phyloP scores from a whole-genome alignment of 2,888 invertebrate species.

The Lycophotia porphyrea region DNA sequence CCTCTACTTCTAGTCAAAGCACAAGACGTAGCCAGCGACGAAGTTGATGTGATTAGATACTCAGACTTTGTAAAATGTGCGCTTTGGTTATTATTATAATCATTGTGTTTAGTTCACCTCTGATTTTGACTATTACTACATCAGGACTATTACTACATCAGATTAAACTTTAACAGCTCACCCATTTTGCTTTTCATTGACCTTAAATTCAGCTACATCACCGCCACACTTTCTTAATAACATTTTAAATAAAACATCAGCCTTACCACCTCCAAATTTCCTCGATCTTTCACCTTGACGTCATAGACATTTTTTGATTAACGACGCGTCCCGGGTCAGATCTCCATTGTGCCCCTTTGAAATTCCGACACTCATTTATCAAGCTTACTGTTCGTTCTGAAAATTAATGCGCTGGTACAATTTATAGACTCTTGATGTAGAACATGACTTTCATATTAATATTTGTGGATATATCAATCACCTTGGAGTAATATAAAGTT shows the following conservation, averaged over 20 bases:
- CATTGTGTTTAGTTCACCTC: neutral
- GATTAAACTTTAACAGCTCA: neutral
- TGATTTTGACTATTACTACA: too few species aligned
- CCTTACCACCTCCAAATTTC: slow-evolving; percentile 63
- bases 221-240: slow-evolving; percentile 17
- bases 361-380: slow-evolving; percentile 88
- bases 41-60: neutral
- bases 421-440: slow-evolving; percentile 69
- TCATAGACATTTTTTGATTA: slow-evolving; percentile 87
- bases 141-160: neutral
- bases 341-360: slow-evolving; percentile 87
- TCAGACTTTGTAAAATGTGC: neutral
- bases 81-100: neutral
- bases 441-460: slow-evolving; percentile 53
- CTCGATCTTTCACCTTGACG: slow-evolving; percentile 78
- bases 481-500: slow-evolving; percentile 8
- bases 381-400: slow-evolving; percentile 87
- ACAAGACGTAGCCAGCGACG: neutral
- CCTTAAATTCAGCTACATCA: slow-evolving; percentile 18
- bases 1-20: neutral
- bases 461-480: slow-evolving; percentile 57
- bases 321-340: slow-evolving; percentile 84
- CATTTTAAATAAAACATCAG: slow-evolving; percentile 50
- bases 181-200: neutral
- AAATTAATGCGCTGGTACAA: slow-evolving; percentile 83